Evolutionary conservation across 2,113 vertebrate species (phyloP).

Genomic region (Oryctolagus cuniculus): mOryCun1.1 NC_091438.1:21204001-21204500

Average conservation of each 20-base stretch:
- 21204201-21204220: not conserved
- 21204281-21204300: not conserved
- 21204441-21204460: too few relatives aligned
- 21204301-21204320: constrained; percentile 3
- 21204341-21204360: too few relatives aligned
- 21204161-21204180: not conserved
- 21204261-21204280: not conserved
- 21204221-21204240: not conserved
- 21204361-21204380: too few relatives aligned
- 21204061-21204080: not conserved
- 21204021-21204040: too few relatives aligned
- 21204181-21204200: not conserved
- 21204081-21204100: not conserved
- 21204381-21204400: too few relatives aligned
- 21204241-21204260: not conserved
- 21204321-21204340: not conserved
- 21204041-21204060: not conserved
- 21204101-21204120: not conserved
- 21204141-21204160: not conserved
- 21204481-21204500: too few relatives aligned
- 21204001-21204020: too few relatives aligned
- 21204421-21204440: too few relatives aligned
- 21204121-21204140: not conserved
- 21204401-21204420: too few relatives aligned
- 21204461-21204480: too few relatives aligned